A percentile compares a stretch with the other conserved stretches of the same genome.
Evolutionary conservation across 1,140 invertebrate genomes (phyloP).

Genomic region (Melanaphis sacchari): DNA sequence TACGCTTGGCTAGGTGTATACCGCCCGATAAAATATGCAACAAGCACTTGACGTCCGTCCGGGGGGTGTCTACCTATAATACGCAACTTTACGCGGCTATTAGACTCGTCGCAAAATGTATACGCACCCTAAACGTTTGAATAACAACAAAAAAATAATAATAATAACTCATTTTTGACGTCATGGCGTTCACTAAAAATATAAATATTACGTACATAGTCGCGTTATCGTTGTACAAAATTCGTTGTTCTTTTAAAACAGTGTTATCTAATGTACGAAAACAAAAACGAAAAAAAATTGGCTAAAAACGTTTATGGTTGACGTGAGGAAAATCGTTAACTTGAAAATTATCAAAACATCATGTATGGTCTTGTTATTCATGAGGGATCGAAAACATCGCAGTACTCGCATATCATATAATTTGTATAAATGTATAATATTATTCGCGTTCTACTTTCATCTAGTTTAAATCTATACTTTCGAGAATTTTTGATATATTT

Average conservation of each 20-base stretch:
- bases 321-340: background rate
- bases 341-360: background rate
- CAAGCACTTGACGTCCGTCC: conserved; percentile 21
- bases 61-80: background rate
- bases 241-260: no score
- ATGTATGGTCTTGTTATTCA: background rate
- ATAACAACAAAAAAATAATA: background rate
- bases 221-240: no score
- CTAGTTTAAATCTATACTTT: background rate
- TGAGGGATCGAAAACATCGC: background rate
- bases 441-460: background rate
- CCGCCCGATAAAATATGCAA: conserved; percentile 38
- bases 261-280: background rate
- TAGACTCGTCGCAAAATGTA: background rate
- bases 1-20: background rate
- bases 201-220: background rate
- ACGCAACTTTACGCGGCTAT: background rate
- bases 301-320: no score
- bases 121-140: background rate
- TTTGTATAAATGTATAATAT: background rate
- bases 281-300: background rate
- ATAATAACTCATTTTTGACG: background rate
- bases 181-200: background rate
- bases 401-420: background rate
- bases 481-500: background rate